phyloP scores from a whole-genome alignment of 2,888 invertebrate genomes.

The Ramazzottius varieornatus region DNA sequence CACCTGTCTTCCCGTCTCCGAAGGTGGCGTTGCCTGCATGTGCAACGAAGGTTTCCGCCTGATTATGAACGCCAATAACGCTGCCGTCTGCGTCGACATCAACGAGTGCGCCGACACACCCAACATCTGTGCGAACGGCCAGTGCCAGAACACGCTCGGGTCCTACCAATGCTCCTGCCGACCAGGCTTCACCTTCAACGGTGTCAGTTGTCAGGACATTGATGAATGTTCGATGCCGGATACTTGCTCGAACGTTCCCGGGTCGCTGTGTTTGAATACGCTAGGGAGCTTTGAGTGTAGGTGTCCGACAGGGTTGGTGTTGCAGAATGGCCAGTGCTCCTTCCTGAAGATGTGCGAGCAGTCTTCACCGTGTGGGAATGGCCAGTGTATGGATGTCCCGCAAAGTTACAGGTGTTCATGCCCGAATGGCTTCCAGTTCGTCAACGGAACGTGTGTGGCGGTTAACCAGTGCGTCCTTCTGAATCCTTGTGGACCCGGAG shows the following conservation, averaged over 20 bases:
- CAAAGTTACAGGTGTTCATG: background rate
- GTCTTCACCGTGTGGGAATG: background rate
- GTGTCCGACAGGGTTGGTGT: background rate
- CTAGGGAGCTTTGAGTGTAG: background rate
- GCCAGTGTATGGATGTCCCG: background rate
- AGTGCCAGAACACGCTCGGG: conserved; percentile 14
- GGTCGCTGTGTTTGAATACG: background rate
- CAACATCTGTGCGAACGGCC: conserved; percentile 12
- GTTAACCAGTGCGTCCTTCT: background rate
- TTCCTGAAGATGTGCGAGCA: background rate
- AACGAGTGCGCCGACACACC: conserved; percentile 16
- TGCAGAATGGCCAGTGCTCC: background rate
- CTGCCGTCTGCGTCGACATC: conserved; percentile 12
- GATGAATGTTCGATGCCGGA: background rate
- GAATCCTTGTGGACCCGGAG: background rate
- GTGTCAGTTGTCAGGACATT: conserved; percentile 43
- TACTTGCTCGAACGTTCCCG: background rate
- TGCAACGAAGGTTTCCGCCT: background rate
- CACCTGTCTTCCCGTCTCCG: background rate
- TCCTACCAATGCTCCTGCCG: conserved; percentile 31
- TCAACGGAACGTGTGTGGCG: background rate
- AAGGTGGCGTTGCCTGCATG: background rate
- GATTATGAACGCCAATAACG: background rate
- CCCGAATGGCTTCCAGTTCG: background rate
- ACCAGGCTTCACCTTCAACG: conserved; percentile 42